phyloP scores from a whole-genome alignment of 2,113 vertebrate genomes.

The Trematocara variabile region DNA sequence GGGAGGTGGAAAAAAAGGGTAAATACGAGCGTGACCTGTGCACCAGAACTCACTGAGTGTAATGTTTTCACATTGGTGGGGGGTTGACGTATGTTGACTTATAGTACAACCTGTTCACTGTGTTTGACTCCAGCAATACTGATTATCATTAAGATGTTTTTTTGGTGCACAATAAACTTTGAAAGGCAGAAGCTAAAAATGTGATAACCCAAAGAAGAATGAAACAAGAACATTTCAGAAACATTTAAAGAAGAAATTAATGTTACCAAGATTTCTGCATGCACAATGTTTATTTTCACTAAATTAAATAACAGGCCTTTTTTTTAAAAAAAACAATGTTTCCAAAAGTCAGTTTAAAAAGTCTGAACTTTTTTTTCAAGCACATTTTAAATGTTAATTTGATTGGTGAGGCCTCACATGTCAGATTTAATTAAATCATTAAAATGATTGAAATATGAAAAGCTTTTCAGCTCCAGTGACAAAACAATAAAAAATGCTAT shows the following conservation, averaged over 20 bases:
- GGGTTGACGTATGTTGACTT: conserved; percentile 25
- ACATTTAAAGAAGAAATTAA: neutral
- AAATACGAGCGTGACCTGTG: conserved; percentile 40
- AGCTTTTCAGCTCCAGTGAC: neutral
- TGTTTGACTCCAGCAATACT: neutral
- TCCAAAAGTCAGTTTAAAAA: neutral
- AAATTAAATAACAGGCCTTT: neutral
- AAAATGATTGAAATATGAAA: neutral
- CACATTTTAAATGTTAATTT: neutral
- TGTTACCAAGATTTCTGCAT: neutral
- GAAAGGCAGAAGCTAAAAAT: neutral
- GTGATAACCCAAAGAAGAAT: neutral
- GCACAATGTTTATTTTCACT: neutral
- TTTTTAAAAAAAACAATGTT: neutral
- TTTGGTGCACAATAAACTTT: neutral
- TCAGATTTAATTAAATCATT: neutral
- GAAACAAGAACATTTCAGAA: neutral
- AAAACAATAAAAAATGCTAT: neutral
- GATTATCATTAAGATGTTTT: neutral
- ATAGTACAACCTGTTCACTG: conserved; percentile 1
- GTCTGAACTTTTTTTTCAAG: neutral
- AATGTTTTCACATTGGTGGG: conserved; percentile 5
- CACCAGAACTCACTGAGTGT: neutral
- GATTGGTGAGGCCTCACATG: neutral
- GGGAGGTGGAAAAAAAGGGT: conserved; percentile 32